Evolutionary conservation across 2,797 vertebrate species (phyloP), one percentile per base, ranked within the genome.

Genomic region (Botia almorhae): DNA sequence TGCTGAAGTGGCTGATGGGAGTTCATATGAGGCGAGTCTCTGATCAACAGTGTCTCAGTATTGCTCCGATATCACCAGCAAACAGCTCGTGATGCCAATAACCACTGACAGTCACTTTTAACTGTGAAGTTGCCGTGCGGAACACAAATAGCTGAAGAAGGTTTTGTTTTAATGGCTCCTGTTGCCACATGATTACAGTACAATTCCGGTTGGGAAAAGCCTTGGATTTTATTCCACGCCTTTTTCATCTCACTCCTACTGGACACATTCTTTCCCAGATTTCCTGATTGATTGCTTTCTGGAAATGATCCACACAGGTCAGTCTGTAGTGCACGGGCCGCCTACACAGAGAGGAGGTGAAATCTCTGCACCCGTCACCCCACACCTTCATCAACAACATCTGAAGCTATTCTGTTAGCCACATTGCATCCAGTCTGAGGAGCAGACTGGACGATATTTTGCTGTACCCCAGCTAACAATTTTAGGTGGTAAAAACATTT

Each of bases 271-370:
- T 90, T 89, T 81, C 79, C 67, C 80, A 89, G 88, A 92, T 90
- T 80, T 77, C 55, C 74, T 90, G 88, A 92, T 90, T 89, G 91
- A 91, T 89, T 87, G 83, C 88, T 85, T 86, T 87, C 81, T 86
- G 80, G 80, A 68, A 87, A 86, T 88, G 87, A 89, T 88, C 89
- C 84, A 85, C 58, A 46, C 21, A 85, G 90, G 90, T 92, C 89
- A 87, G 13, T 48, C 86, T 82, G 85, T 92, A 92, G 92, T 89
- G 85, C 84, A 89, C 88, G 88, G 33, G 77, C 87, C 90, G 92
- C 90, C 91, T 88, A 89, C 88, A 87, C 89, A 80, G 84, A 88
- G 87, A 85, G 89, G 84, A 23, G 87, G 85, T 58, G 78, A 88
- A 90, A 88, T 90, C 88, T 90, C 83, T 76, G 71, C 85, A 83